A percentile compares a stretch with the other conserved stretches of the same genome.
Evolutionary conservation across 2,888 invertebrate species (phyloP).

Genomic region (Willowsia nigromaculata): DNA sequence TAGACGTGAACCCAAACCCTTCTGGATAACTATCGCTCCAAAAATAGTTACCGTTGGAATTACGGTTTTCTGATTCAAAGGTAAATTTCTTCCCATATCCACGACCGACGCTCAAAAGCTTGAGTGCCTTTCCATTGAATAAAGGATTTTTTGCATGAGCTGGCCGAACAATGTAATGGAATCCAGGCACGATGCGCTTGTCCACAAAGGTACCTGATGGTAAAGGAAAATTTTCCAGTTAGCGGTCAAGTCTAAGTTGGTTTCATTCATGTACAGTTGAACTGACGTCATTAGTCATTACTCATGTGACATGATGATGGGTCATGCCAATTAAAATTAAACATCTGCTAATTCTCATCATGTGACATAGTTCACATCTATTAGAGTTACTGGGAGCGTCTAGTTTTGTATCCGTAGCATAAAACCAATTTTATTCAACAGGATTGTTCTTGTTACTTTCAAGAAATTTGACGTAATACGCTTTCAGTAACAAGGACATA

Average conservation of each 20-base stretch:
- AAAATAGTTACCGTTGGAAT: slow-evolving; percentile 84
- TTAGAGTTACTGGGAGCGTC: too few species aligned
- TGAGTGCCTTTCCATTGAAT: slow-evolving; percentile 85
- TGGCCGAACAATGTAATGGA: slow-evolving; percentile 86
- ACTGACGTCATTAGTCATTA: too few species aligned
- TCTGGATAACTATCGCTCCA: slow-evolving; percentile 90
- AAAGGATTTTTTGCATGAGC: slow-evolving; percentile 85
- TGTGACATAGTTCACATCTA: neutral
- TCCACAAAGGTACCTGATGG: slow-evolving; percentile 88
- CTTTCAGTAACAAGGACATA: too few species aligned
- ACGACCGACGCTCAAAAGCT: slow-evolving; percentile 86
- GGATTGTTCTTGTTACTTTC: too few species aligned
- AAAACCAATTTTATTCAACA: too few species aligned
- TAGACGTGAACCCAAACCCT: slow-evolving; percentile 85
- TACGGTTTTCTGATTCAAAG: slow-evolving; percentile 84
- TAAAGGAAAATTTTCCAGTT: too few species aligned
- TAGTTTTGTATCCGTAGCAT: too few species aligned
- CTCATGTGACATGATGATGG: too few species aligned
- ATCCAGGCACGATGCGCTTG: slow-evolving; percentile 87
- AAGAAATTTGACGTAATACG: too few species aligned
- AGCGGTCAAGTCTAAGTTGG: too few species aligned
- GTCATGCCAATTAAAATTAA: neutral
- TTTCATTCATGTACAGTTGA: too few species aligned
- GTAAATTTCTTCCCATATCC: slow-evolving; percentile 89
- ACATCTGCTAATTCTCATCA: neutral